Evolutionary conservation across 1,140 invertebrate genomes (phyloP), one percentile per base, ranked within the genome.

Genomic region (Dinoponera quadriceps): DNA sequence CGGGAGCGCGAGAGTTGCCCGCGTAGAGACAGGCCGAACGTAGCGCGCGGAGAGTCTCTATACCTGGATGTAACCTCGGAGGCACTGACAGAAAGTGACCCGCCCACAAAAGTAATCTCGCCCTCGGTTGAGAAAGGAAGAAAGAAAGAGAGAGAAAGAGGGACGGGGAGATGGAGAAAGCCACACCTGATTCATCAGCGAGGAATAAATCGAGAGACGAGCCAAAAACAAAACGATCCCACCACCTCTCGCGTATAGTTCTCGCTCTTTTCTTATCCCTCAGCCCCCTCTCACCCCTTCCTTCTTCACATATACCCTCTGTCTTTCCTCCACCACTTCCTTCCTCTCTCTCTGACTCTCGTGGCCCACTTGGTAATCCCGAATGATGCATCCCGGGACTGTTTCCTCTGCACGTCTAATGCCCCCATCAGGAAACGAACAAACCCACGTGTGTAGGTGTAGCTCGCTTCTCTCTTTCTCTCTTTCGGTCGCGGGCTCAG

Each of bases 41-140:
- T 60, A 74, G 29, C 29, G 85, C 29, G 85, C 57, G 73, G 57
- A 57, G 62, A 84, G 55, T 84, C 80, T 77, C 71, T 89, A 88
- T 92, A 93, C 91, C 92, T 93, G 92, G 84, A 87, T 88, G 85
- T 90, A 90, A 90, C 91, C 90, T 89, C 89, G 85, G 88, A 92
- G 90, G 90, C 92, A 92, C 91, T 93, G 93, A 94, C 93, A 94
- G 93, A 93, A 91, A 90, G 90, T 91, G 92, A 94, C 92, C 93
- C 94, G 94, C 94, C 94, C 93, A 94, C 93, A 94, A 94, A 94
- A 94, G 93, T 94, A 94, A 94, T 94, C 92, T 94, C 90, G 90
- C 91, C 82, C 86, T 90, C 88, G 84, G 82, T 89, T 77, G 81
- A 81, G 77, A 84, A 54, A 65, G 55, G 83, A 84, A 82, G 65